phyloP scores from a whole-genome alignment of 1,140 invertebrate genomes.

The Listronotus oregonensis region DNA sequence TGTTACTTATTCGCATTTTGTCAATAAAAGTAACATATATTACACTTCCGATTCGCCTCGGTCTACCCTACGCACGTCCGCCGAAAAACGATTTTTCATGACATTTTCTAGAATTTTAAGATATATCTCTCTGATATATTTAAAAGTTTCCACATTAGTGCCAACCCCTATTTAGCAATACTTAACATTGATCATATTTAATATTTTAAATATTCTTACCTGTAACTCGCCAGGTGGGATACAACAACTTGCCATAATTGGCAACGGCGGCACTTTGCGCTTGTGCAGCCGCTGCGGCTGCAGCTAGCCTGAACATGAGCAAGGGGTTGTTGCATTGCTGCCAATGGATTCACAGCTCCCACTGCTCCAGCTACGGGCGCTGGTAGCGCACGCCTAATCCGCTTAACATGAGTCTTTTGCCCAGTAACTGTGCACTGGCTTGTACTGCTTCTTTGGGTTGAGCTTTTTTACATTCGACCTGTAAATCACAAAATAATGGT shows the following conservation, averaged over 20 bases:
- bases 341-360: conserved; percentile 62
- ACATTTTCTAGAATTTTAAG: no score
- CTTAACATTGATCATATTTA: no score
- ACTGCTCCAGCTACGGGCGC: conserved; percentile 63
- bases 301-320: conserved; percentile 65
- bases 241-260: conserved; percentile 73
- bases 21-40: no score
- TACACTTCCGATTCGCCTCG: no score
- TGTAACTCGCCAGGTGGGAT: conserved; percentile 70
- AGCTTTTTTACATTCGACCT: conserved; percentile 84
- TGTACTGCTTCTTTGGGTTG: conserved; percentile 90
- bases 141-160: no score
- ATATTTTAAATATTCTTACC: conserved; percentile 49
- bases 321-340: conserved; percentile 65
- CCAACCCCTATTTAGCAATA: no score
- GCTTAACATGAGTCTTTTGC: conserved; percentile 74
- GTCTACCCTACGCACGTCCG: no score
- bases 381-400: conserved; percentile 69
- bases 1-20: no score
- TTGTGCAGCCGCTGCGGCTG: conserved; percentile 57
- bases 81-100: no score
- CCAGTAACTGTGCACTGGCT: conserved; percentile 68
- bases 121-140: no score
- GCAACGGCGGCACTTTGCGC: conserved; percentile 55
- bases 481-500: no score